phyloP scores from a whole-genome alignment of 2,797 vertebrate species.

The Acipenser transmontanus region DNA sequence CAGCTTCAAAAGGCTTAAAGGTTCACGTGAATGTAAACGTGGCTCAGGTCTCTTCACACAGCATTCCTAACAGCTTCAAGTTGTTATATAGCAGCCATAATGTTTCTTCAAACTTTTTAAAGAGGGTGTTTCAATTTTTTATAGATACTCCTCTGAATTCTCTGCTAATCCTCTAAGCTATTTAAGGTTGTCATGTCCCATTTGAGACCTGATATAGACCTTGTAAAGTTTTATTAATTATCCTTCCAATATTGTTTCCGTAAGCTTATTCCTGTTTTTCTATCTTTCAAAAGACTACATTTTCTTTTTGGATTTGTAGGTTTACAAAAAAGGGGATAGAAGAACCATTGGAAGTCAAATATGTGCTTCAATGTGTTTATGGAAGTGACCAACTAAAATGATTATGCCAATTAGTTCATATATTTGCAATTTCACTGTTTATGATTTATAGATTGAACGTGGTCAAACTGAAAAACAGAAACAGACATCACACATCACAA shows the following conservation, averaged over 20 bases:
- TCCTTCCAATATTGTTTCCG: background rate
- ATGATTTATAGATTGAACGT: too few relatives aligned
- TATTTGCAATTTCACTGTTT: too few relatives aligned
- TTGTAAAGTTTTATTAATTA: background rate
- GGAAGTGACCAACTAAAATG: too few relatives aligned
- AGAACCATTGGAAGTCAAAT: too few relatives aligned
- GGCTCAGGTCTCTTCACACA: constrained; percentile 20
- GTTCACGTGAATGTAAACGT: constrained; percentile 33
- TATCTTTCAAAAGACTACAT: background rate
- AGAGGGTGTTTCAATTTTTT: background rate
- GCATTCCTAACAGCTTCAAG: background rate
- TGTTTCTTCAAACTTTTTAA: too few relatives aligned
- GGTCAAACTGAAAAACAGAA: too few relatives aligned
- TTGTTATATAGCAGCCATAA: background rate
- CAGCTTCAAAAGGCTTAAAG: constrained; percentile 36
- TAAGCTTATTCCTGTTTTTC: too few relatives aligned
- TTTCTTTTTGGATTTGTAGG: too few relatives aligned
- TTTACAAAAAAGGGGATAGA: too few relatives aligned
- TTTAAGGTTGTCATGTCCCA: background rate
- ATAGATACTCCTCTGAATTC: background rate
- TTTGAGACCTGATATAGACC: background rate
- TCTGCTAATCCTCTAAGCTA: background rate
- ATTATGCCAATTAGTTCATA: too few relatives aligned
- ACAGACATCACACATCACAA: too few relatives aligned
- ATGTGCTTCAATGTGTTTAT: too few relatives aligned